Conservation (phyloP, 2,113 vertebrate genomes). For the Cynoglossus semilaevis region DNA sequence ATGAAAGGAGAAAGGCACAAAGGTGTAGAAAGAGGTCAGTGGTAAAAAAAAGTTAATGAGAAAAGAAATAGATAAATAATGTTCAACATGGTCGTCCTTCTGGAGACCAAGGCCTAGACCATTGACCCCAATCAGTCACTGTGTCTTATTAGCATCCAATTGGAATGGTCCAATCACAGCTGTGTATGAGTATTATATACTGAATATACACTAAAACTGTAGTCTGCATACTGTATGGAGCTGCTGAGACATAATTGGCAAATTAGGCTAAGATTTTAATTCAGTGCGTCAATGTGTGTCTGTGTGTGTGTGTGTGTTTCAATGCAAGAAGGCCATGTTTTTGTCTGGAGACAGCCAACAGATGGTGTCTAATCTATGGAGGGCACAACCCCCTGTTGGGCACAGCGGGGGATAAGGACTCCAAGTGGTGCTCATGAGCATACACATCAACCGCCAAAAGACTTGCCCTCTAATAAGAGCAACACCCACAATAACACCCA, state of each 20-base stretch:
- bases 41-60: conserved; percentile 16
- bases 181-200: too few relatives aligned
- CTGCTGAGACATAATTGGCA: too few relatives aligned
- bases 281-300: conserved; percentile 2
- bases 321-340: conserved; percentile 15
- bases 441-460: conserved; percentile 36
- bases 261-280: background rate
- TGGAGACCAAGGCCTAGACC: too few relatives aligned
- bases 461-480: conserved; percentile 29
- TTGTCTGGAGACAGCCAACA: conserved; percentile 63
- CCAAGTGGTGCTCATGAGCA: conserved; percentile 43
- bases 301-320: conserved; percentile 14
- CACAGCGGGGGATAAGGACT: conserved; percentile 55
- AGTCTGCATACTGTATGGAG: too few relatives aligned
- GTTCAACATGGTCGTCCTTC: too few relatives aligned
- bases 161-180: too few relatives aligned
- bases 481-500: conserved; percentile 20
- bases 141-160: too few relatives aligned
- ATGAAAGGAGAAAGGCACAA: conserved; percentile 12
- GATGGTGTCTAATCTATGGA: conserved; percentile 73
- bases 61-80: background rate
- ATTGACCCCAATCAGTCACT: too few relatives aligned
- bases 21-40: background rate
- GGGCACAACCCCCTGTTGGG: conserved; percentile 28
- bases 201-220: too few relatives aligned